Percentiles rank a stretch among this genome's conserved stretches.
Evolutionary conservation across 1,140 invertebrate species (phyloP).

Genomic region (Hycleus phaleratus): DNA sequence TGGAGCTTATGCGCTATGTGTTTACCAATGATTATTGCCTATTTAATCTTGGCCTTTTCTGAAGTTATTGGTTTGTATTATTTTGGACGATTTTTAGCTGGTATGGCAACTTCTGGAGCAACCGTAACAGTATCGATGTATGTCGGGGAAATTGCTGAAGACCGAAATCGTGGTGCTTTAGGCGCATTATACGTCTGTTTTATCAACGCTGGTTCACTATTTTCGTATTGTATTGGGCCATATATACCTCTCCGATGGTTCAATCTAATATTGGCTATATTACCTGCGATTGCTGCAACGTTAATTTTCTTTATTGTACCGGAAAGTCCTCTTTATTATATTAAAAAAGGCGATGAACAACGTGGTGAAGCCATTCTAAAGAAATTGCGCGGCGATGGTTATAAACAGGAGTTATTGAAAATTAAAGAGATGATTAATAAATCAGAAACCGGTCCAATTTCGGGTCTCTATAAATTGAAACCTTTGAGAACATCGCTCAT

Average conservation of each 20-base stretch:
- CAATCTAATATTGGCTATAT: not conserved
- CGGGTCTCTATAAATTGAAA: too few relatives aligned
- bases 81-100: not conserved
- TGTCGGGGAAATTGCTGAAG: not conserved
- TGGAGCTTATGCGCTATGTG: not conserved
- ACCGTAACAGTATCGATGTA: not conserved
- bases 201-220: not conserved
- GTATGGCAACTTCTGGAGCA: not conserved
- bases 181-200: not conserved
- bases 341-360: not conserved
- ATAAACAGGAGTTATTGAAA: not conserved
- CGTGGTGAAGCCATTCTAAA: not conserved
- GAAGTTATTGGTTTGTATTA: not conserved
- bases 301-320: not conserved
- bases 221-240: constrained; percentile 3
- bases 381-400: not conserved
- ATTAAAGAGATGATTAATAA: not conserved
- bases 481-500: constrained; percentile 43
- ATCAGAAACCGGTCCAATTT: too few relatives aligned
- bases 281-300: not conserved
- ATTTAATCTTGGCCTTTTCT: constrained; percentile 1
- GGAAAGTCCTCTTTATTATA: constrained; percentile 1
- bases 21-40: not conserved
- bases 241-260: not conserved
- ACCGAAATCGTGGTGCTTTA: not conserved